Base-by-base conservation (phyloP, 2,888 invertebrate species). In the Latrodectus elegans region DNA sequence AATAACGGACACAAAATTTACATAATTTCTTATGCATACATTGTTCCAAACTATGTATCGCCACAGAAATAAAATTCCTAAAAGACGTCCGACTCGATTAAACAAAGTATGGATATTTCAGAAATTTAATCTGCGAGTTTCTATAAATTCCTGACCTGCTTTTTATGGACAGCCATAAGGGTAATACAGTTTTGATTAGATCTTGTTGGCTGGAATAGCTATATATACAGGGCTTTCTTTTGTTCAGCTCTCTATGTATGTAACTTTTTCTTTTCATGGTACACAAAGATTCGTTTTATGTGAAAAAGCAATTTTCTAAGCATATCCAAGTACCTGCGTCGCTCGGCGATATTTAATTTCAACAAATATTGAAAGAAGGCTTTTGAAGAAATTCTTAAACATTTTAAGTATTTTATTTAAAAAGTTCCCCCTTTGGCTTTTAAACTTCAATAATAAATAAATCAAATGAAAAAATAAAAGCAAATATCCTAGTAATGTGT, bases 101-200 rank as follows among this genome's bases (percentile, higher is more conserved):
- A 67, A 65, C 65, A 52, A 72, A 65, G 73, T 74, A 73, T 49
- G 81, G 81, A 73, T n/a, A 72, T 74, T 73, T 52, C 73, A 52
- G 52, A 81, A 81, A 81, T 81, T 74, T 65, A 81, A 81, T 81
- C 78, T 74, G n/a, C 51, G 64, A 76, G 26, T 65, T 49, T 22
- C 70, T 60, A 60, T 15, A 60, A 60, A 60, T 60, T 60, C 60
- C 60, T n/a, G 60, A 60, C 14, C 73, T 72, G 60, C 80, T 74
- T 55, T 81, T 74, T 81, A 65, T 74, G 67, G 67, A 73, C 15
- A 73, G 49, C 81, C 73, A 81, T 74, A 74, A 81, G 74, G 81
- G 64, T 67, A 81, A 81, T 81, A 73, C 72, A 51, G 67, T 73
- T 81, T 67, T 73, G 74, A 81, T 81, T 81, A 73, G 74, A 81